Evolutionary conservation across 1,140 invertebrate genomes (phyloP).

Genomic region (Eumeta japonica): DNA sequence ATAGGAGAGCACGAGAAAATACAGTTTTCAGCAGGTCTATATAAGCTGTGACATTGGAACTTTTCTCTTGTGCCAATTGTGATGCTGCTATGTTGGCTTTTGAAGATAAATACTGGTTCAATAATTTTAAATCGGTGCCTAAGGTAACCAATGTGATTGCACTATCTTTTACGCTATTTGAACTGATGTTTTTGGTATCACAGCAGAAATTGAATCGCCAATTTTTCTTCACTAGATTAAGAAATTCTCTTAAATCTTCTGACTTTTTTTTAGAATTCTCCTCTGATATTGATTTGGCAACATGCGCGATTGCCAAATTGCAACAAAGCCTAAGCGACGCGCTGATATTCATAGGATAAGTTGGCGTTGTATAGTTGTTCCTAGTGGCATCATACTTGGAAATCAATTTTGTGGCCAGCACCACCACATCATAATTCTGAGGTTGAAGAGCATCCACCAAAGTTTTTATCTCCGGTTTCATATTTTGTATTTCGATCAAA

Average conservation of each 20-base stretch:
- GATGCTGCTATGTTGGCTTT: background rate
- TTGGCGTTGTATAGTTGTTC: conserved; percentile 8
- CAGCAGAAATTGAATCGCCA: too few relatives aligned
- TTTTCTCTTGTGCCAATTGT: background rate
- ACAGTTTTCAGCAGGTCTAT: background rate
- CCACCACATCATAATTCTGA: conserved; percentile 12
- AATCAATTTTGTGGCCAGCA: conserved; percentile 11
- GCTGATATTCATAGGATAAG: conserved; percentile 16
- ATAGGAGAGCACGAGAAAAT: background rate
- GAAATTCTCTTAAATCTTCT: too few relatives aligned
- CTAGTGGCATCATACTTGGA: conserved; percentile 12
- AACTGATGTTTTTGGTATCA: too few relatives aligned
- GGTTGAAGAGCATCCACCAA: conserved; percentile 9
- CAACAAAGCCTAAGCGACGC: too few relatives aligned
- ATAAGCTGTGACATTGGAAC: background rate
- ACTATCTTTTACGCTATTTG: too few relatives aligned
- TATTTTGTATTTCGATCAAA: conserved; percentile 13
- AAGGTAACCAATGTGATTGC: too few relatives aligned
- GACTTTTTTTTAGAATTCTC: too few relatives aligned
- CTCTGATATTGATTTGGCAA: too few relatives aligned
- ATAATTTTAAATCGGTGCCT: background rate
- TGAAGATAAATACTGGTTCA: background rate
- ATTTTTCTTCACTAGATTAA: too few relatives aligned
- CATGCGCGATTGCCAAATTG: too few relatives aligned
- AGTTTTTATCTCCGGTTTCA: conserved; percentile 8